A percentile compares a stretch with the other conserved stretches of the same genome.
These are phyloP conservation scores for Ferdinandea cuprea DNA, from an alignment of 2,888 invertebrate genomes.

Conservation along the genomic window DNA sequence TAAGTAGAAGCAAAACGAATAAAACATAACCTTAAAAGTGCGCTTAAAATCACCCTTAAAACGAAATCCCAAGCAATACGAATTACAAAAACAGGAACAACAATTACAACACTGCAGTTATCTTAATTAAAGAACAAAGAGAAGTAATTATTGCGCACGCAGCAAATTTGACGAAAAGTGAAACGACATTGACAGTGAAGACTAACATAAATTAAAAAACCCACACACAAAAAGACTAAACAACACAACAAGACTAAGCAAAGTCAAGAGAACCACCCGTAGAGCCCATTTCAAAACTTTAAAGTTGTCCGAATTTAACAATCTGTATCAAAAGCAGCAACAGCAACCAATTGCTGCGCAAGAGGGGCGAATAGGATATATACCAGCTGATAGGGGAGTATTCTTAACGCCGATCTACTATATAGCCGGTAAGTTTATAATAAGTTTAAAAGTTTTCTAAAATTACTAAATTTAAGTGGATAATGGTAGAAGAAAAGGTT, in stretches of 20 bases:
- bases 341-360: constrained; percentile 62
- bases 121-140: neutral
- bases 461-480: too few species aligned
- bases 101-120: neutral
- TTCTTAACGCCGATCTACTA: constrained; percentile 71
- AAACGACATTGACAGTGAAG: constrained; percentile 10
- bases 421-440: constrained; percentile 59
- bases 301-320: constrained; percentile 64
- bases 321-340: constrained; percentile 74
- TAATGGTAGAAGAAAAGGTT: too few species aligned
- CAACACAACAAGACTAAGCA: constrained; percentile 8
- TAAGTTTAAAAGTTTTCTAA: neutral
- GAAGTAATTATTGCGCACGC: neutral
- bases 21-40: constrained; percentile 28
- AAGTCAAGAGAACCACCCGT: constrained; percentile 1
- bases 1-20: constrained; percentile 11
- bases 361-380: constrained; percentile 64
- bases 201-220: neutral
- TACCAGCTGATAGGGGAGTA: constrained; percentile 70
- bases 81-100: neutral
- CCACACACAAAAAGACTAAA: constrained; percentile 1
- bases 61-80: neutral
- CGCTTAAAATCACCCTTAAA: constrained; percentile 16
- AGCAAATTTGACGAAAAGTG: constrained; percentile 1
- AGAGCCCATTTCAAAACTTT: constrained; percentile 26